Evolutionary conservation across 1,140 invertebrate species (phyloP), one percentile per base, ranked within the genome.

Genomic region (Copidosoma floridanum): DNA sequence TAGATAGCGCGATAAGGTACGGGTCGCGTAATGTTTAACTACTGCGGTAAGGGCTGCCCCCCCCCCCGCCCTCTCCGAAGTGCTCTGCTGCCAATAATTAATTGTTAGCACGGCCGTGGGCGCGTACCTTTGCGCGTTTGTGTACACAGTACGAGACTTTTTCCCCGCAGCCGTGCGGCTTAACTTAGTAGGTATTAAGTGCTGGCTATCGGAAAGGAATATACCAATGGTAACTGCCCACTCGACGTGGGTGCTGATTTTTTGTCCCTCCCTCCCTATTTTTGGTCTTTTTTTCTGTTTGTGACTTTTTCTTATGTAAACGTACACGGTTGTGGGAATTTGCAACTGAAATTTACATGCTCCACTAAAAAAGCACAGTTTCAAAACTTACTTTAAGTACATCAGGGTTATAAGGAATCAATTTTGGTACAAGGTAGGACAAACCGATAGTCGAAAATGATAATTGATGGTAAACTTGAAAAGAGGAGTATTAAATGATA

Each of bases 21-120:
- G 75, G 71, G 71, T 72, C 73, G 69, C 75, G 76, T 80, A 78
- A 80, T 80, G 76, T 79, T 79, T 77, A 79, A 80, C 77, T 80
- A 78, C 72, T 71, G 69, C 35, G 37, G n/a, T 44, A 38, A 21
- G 32, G 24, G 18, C 32, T 23, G 16, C 29, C 20, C 21, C 43
- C 18, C 40, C 64, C 57, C 21, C 62, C 63, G 65, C 64, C 61
- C 50, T 63, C 66, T 69, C 68, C 69, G 64, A 71, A 76, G 65
- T 70, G 71, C n/a, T n/a, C n/a, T n/a, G n/a, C 64, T 67, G 67
- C 68, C 71, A 75, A 79, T 79, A 78, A 78, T 78, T 78, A 78
- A 77, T 78, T 77, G 75, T 75, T 75, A 76, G 68, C 67, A 70
- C 68, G 67, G 69, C n/a, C 74, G 69, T 63, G n/a, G n/a, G n/a